Percentiles rank a stretch among this genome's conserved stretches.
phyloP scores from a whole-genome alignment of 2,797 vertebrate species.

The Pachyuromys duprasi region DNA sequence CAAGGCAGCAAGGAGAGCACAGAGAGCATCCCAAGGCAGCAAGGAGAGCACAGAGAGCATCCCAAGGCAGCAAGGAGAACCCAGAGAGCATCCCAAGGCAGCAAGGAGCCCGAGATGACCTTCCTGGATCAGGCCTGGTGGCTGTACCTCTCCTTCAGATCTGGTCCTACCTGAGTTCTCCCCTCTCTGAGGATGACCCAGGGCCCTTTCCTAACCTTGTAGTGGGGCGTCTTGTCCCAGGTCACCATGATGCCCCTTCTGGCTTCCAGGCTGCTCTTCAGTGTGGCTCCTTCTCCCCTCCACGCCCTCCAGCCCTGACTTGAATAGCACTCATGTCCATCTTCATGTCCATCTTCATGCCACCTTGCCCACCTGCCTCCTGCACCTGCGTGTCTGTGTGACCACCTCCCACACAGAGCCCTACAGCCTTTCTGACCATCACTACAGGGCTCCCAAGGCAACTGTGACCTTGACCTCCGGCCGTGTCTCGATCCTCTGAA shows the following conservation, averaged over 20 bases:
- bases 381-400: accelerated
- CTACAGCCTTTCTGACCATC: neutral
- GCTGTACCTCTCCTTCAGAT: neutral
- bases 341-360: neutral
- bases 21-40: too few relatives aligned
- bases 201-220: neutral
- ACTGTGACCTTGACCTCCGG: accelerated
- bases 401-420: accelerated
- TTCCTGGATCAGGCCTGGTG: accelerated
- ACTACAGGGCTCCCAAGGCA: accelerated
- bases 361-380: neutral
- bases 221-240: accelerated
- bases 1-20: too few relatives aligned
- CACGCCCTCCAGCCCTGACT: accelerated
- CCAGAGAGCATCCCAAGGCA: too few relatives aligned
- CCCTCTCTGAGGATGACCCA: accelerated
- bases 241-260: accelerated
- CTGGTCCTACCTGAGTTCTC: too few relatives aligned
- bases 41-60: too few relatives aligned
- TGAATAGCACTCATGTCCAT: neutral
- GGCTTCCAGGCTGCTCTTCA: neutral
- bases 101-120: neutral
- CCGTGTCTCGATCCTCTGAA: neutral
- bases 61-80: too few relatives aligned
- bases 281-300: accelerated